Percentiles rank a stretch among this genome's conserved stretches.
Conservation (phyloP, 2,113 vertebrate genomes). For the Eublepharis macularius region DNA sequence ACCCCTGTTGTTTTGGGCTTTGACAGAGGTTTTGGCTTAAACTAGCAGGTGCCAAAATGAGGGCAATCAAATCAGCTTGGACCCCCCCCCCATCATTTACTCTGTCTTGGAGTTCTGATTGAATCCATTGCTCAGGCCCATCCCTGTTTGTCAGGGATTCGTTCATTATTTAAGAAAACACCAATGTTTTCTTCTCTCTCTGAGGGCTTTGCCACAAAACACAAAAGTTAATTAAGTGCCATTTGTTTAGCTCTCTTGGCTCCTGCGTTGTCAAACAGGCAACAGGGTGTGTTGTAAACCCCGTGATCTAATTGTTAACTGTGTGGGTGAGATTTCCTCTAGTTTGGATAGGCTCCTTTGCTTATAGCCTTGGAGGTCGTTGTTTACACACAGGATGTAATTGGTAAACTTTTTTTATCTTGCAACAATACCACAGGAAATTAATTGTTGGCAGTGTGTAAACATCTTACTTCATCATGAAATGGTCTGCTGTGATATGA, state of each 20-base stretch:
- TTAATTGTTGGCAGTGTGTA: neutral
- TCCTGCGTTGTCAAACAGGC: constrained; percentile 62
- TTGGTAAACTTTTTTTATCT: constrained; percentile 47
- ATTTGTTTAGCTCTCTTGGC: constrained; percentile 65
- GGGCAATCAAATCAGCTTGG: constrained; percentile 63
- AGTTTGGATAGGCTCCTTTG: constrained; percentile 30
- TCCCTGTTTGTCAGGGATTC: constrained; percentile 61
- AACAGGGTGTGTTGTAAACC: constrained; percentile 52
- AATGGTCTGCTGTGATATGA: neutral
- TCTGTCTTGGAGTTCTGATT: constrained; percentile 45
- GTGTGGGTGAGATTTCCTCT: constrained; percentile 37
- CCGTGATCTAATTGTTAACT: constrained; percentile 52
- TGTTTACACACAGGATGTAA: constrained; percentile 54
- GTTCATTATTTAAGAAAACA: constrained; percentile 68
- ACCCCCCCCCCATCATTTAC: neutral
- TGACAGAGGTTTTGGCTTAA: constrained; percentile 68
- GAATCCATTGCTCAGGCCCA: constrained; percentile 59
- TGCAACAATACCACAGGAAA: neutral
- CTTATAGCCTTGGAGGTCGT: constrained; percentile 42
- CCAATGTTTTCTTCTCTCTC: constrained; percentile 62
- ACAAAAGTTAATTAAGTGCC: constrained; percentile 71
- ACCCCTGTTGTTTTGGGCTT: constrained; percentile 67
- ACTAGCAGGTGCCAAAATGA: constrained; percentile 75
- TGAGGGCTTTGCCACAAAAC: constrained; percentile 59
- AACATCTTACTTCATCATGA: neutral